These are phyloP conservation scores for Cephus pygmeus DNA, from an alignment of 2,888 invertebrate species.

Conservation along the genomic window DNA sequence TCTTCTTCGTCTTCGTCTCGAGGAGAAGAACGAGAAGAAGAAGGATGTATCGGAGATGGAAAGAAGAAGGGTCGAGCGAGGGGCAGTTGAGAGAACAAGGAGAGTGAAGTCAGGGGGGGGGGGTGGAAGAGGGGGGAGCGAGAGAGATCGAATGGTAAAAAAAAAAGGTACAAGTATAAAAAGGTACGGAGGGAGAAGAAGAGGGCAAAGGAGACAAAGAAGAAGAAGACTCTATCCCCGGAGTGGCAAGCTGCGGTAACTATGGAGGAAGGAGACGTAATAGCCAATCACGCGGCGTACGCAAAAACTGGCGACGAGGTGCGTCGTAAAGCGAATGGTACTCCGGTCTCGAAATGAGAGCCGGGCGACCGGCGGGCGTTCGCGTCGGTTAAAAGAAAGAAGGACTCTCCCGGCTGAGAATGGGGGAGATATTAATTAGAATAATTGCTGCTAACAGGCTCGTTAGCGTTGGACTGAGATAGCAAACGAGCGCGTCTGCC, in stretches of 20 bases:
- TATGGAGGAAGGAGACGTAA: slow-evolving; percentile 59
- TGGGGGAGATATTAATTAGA: slow-evolving; percentile 65
- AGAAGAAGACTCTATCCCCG: slow-evolving; percentile 58
- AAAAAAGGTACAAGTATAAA: background rate
- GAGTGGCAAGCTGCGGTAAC: slow-evolving; percentile 47
- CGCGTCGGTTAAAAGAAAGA: slow-evolving; percentile 20
- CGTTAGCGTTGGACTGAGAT: slow-evolving; percentile 63
- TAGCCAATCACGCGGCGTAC: slow-evolving; percentile 62
- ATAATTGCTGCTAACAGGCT: slow-evolving; percentile 66
- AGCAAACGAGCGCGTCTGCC: slow-evolving; percentile 54
- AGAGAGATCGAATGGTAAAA: slow-evolving; percentile 1
- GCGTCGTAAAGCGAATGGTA: slow-evolving; percentile 58
- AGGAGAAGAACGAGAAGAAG: slow-evolving; percentile 21
- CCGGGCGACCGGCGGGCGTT: slow-evolving; percentile 17
- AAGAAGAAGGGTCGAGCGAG: background rate
- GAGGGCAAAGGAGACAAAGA: slow-evolving; percentile 24
- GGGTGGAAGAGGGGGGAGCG: background rate
- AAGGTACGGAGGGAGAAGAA: background rate
- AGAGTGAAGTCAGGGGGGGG: background rate
- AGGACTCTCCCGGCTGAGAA: slow-evolving; percentile 27
- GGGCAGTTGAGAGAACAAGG: background rate
- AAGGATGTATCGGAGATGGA: slow-evolving; percentile 11
- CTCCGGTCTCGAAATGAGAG: slow-evolving; percentile 23
- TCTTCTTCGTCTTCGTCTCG: slow-evolving; percentile 21
- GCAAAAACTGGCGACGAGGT: slow-evolving; percentile 56